These are phyloP conservation scores for Ditula angustiorana DNA, from an alignment of 2,888 invertebrate genomes.

Conservation along the genomic window DNA sequence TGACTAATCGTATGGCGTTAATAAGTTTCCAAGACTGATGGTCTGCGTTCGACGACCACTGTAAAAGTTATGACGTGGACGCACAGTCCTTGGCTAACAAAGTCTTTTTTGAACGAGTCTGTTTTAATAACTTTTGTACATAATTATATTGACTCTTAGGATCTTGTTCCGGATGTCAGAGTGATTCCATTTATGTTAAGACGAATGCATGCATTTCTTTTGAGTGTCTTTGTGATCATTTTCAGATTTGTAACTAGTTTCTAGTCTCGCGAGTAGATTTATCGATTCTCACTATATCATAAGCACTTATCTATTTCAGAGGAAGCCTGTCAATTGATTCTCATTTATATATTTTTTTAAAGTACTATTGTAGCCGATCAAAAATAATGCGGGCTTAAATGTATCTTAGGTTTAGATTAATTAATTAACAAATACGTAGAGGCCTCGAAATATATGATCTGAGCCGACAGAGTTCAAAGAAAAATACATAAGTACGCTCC, in stretches of 20 bases:
- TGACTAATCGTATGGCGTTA: too few species aligned
- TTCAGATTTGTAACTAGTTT: constrained; percentile 77
- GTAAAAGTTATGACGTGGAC: neutral
- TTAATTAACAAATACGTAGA: constrained; percentile 24
- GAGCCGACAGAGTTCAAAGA: too few species aligned
- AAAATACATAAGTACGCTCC: too few species aligned
- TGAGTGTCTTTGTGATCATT: constrained; percentile 82
- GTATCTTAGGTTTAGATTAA: constrained; percentile 45
- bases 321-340: constrained; percentile 69
- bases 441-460: too few species aligned
- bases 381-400: constrained; percentile 37
- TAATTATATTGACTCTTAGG: constrained; percentile 71
- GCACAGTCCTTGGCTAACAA: neutral
- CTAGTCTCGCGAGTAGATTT: constrained; percentile 79
- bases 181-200: constrained; percentile 85
- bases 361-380: constrained; percentile 41
- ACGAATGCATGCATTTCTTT: constrained; percentile 83
- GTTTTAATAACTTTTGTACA: constrained; percentile 61
- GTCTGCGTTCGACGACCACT: too few species aligned
- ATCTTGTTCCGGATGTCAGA: constrained; percentile 72
- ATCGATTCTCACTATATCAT: constrained; percentile 78
- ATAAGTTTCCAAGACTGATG: too few species aligned
- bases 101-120: constrained; percentile 15
- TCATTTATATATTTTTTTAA: constrained; percentile 45
- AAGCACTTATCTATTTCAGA: constrained; percentile 68